Base-by-base conservation (phyloP, 2,797 vertebrate genomes). In the Australoheros facetus region DNA sequence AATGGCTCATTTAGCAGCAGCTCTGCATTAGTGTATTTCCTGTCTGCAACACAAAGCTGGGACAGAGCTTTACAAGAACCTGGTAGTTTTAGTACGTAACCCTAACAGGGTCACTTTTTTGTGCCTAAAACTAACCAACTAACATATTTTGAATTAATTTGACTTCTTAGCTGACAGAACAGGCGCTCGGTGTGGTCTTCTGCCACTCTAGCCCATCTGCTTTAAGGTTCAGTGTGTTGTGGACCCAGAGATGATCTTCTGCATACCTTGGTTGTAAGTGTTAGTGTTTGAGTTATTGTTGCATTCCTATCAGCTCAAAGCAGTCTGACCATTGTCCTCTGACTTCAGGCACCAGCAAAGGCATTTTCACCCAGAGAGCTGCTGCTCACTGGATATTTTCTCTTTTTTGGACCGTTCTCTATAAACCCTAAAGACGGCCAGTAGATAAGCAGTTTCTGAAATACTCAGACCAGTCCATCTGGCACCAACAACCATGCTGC, bases 351-450 rank as follows among this genome's bases (percentile, higher is more conserved):
- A 42, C 37, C 42, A 16, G 13, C 42, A 16, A 16, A 16, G 14
- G 13, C 5, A 14, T 16, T 45, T 45, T 6, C 4, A 6, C 42
- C 13, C 1, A 64, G 60, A 26, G 0, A 64, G 26, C 26, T 26
- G 26, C 26, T 26, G 26, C 26, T 26, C 26, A 30, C 28, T n/a
- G 39, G 59, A 42, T 62, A 42, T 26, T 16, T 26, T 62, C 37
- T 42, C 21, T 26, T 64, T 64, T 42, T 64, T 64, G 42, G 2
- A 42, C 4, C 42, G 39, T 13, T 0, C 60, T 42, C 2, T 42
- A 32, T 7, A 64, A 64, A 45, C 1, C 0, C 14, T 7, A 64
- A 26, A 64, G 60, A 45, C 0, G 39, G 10, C 3, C 60, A 11
- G 60, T 45, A 45, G 42, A 45, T 45, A 37, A 45, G 60, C 60